phyloP scores from a whole-genome alignment of 2,888 invertebrate genomes.

The Latrodectus hesperus region DNA sequence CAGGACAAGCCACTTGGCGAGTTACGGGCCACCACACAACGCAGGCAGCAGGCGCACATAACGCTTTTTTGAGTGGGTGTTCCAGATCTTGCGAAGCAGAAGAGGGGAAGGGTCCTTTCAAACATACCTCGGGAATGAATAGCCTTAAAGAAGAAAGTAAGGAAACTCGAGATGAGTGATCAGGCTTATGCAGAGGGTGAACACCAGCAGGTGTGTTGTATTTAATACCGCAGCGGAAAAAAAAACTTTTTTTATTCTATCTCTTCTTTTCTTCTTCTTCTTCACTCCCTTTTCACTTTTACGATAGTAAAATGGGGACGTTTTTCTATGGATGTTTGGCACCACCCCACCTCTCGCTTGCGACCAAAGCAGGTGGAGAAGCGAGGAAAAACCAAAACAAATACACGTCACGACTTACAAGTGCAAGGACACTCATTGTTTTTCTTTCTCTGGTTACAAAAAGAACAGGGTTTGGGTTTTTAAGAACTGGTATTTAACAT shows the following conservation, averaged over 20 bases:
- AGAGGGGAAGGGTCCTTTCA: constrained; percentile 27
- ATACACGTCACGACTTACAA: constrained; percentile 4
- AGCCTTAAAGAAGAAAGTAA: constrained; percentile 12
- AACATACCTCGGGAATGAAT: constrained; percentile 18
- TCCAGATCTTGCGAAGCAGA: constrained; percentile 26
- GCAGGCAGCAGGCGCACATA: constrained; percentile 6
- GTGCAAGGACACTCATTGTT: background rate
- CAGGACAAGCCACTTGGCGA: background rate
- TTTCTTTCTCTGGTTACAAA: background rate
- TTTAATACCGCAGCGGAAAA: constrained; percentile 22
- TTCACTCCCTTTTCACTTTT: background rate
- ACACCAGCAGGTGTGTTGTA: constrained; percentile 56
- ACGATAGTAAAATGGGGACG: constrained; percentile 52
- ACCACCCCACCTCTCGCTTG: constrained; percentile 1
- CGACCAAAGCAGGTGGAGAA: constrained; percentile 30
- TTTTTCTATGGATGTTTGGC: constrained; percentile 37
- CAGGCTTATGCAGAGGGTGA: constrained; percentile 46
- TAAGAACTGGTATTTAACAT: too few relatives aligned
- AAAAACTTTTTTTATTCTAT: constrained; percentile 7
- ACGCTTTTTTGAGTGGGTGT: constrained; percentile 68
- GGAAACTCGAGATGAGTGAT: constrained; percentile 39
- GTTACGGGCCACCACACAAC: constrained; percentile 3
- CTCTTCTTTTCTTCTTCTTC: constrained; percentile 28
- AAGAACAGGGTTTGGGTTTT: background rate
- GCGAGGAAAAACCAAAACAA: constrained; percentile 12